Conservation (phyloP, 2,113 vertebrate genomes). For the Toxotes jaculatrix region DNA sequence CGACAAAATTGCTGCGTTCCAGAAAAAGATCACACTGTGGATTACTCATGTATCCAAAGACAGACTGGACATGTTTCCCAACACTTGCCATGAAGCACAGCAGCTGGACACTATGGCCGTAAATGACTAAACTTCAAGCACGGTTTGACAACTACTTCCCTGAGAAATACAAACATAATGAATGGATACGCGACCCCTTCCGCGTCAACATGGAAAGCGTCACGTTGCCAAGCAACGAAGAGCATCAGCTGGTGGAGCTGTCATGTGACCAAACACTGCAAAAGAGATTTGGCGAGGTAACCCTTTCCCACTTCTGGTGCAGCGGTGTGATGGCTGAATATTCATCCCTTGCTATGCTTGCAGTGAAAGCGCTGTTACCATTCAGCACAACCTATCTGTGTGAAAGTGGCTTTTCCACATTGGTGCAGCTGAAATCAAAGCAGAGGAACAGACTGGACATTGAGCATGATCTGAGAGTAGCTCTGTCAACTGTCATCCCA, state of each 20-base stretch:
- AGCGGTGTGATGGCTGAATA: constrained; percentile 11
- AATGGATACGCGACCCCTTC: constrained; percentile 20
- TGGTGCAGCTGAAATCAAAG: constrained; percentile 26
- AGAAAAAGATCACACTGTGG: constrained; percentile 15
- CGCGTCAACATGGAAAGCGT: constrained; percentile 13
- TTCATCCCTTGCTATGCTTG: not conserved
- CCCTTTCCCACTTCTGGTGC: constrained; percentile 5
- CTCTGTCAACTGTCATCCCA: not conserved
- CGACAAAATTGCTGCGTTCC: constrained; percentile 16
- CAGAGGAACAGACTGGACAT: constrained; percentile 11
- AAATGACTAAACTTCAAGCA: constrained; percentile 5
- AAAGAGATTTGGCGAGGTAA: constrained; percentile 17
- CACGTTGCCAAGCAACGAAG: constrained; percentile 51
- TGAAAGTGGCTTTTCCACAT: constrained; percentile 33
- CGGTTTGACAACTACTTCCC: not conserved
- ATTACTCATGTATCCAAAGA: not conserved
- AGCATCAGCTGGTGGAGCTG: constrained; percentile 43
- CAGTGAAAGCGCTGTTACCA: constrained; percentile 18
- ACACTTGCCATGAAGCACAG: not conserved
- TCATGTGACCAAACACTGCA: constrained; percentile 31
- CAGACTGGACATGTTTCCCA: constrained; percentile 3
- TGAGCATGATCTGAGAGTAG: not conserved
- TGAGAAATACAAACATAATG: not conserved
- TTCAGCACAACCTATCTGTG: constrained; percentile 40
- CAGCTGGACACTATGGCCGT: not conserved